Base-by-base conservation (phyloP, 2,888 invertebrate genomes). In the Drosophila quasianomalipes region DNA sequence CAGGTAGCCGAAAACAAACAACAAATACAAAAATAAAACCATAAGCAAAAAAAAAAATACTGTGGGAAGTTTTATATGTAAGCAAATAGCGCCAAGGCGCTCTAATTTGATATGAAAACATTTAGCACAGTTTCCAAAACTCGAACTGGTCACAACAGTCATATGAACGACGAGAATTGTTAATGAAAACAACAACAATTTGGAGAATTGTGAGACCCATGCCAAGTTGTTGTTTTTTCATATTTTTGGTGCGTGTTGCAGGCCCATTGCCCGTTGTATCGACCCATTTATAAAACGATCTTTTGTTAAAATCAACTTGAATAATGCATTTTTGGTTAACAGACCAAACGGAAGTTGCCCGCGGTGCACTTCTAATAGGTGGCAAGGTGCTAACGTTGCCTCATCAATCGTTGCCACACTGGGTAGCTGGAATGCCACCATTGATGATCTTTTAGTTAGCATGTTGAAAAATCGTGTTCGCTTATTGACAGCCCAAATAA, bases 41-140 rank as follows among this genome's bases (percentile, higher is more conserved):
- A 37, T 5, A 10, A 54, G 31, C 33, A 31, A 37, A 22, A 35
- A 26, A 26, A 22, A 57, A 30, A 30, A 51, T 33, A 85, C 81
- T 88, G 85, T 86, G 85, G 85, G 85, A 86, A 90, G 75, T 73
- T 90, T 90, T 69, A 39, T 71, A 58, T 55, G 57, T 71, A 51
- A 61, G 68, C 82, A 85, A 89, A 85, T 74, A 89, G 39, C 47
- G 54, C 60, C 64, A 61, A 63, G 76, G 73, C 69, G 70, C 78
- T 85, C 85, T 90, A 90, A 86, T 86, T 86, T 72, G 73, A 81
- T 76, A 78, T 60, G 60, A 70, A 81, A 76, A 74, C 85, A 89
- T 85, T 89, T 88, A 90, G 88, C 90, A 85, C 71, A 72, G 62
- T 82, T 85, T 81, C 55, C 70, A 80, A 28, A n/a, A 65, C n/a